These are phyloP conservation scores for Thera obeliscata DNA, from an alignment of 2,888 invertebrate genomes.

Conservation along the genomic window DNA sequence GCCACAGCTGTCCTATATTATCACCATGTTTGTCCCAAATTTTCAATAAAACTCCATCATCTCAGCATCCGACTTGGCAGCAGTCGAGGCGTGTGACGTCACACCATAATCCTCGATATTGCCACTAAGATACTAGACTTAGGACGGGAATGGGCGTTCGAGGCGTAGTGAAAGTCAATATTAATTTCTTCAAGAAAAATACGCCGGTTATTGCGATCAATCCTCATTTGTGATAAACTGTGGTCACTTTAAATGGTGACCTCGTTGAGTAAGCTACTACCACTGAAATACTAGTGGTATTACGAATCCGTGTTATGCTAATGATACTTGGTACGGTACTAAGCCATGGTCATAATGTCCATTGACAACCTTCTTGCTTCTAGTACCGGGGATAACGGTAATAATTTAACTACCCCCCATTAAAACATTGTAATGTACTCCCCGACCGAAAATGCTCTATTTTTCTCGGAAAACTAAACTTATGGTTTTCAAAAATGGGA, in stretches of 20 bases:
- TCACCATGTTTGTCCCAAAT: slow-evolving; percentile 16
- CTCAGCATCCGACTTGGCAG: slow-evolving; percentile 21
- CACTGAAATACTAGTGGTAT: neutral
- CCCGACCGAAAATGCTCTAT: slow-evolving; percentile 21
- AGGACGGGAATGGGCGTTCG: neutral
- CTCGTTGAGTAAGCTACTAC: neutral
- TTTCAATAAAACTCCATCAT: slow-evolving; percentile 18
- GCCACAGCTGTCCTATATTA: slow-evolving; percentile 7
- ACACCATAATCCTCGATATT: slow-evolving; percentile 19
- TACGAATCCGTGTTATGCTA: neutral
- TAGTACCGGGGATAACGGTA: neutral
- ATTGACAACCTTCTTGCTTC: neutral
- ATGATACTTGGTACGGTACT: neutral
- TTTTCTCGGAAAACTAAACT: slow-evolving; percentile 18
- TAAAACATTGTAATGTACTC: slow-evolving; percentile 30
- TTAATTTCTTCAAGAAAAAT: neutral
- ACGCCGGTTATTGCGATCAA: neutral
- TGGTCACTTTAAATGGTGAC: neutral
- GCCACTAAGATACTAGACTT: slow-evolving; percentile 13
- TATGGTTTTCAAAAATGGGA: neutral
- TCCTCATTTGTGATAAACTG: neutral
- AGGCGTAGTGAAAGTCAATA: too few species aligned
- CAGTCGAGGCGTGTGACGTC: slow-evolving; percentile 18
- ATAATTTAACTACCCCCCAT: slow-evolving; percentile 26
- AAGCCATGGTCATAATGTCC: neutral